Conservation (phyloP, 2,113 vertebrate species). For the Plestiodon gilberti region DNA sequence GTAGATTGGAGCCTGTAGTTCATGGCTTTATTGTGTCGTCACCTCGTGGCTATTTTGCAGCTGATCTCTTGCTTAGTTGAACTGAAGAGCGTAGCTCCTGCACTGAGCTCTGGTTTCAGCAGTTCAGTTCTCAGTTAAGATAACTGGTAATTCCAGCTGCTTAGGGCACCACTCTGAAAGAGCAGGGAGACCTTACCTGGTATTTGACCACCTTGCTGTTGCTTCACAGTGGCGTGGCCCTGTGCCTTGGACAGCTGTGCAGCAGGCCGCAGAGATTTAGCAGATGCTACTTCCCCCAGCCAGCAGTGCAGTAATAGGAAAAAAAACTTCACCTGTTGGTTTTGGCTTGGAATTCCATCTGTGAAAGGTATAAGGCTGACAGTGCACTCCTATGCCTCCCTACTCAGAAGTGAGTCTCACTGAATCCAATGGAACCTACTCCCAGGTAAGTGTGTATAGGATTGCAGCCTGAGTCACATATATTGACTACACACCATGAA, state of each 20-base stretch:
- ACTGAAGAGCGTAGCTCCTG: background rate
- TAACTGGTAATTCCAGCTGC: background rate
- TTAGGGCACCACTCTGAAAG: background rate
- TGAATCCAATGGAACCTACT: too few relatives aligned
- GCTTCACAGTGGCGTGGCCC: too few relatives aligned
- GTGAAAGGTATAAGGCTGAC: background rate
- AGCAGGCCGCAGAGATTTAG: background rate
- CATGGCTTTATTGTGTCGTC: background rate
- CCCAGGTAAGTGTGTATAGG: too few relatives aligned
- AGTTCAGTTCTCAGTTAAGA: background rate
- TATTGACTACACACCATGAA: background rate
- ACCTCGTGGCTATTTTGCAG: background rate
- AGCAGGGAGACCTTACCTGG: too few relatives aligned
- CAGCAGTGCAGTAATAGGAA: background rate
- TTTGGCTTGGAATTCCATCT: background rate
- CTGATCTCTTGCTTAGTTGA: background rate
- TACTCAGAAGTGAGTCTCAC: too few relatives aligned
- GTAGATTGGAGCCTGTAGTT: background rate
- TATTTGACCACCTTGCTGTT: background rate
- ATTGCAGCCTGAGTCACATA: background rate
- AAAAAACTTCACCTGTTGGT: background rate
- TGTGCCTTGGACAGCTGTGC: background rate
- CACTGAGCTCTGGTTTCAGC: background rate
- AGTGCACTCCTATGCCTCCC: too few relatives aligned
- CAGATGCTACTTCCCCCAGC: background rate